phyloP scores from a whole-genome alignment of 2,888 invertebrate genomes.

The Macaria notata region DNA sequence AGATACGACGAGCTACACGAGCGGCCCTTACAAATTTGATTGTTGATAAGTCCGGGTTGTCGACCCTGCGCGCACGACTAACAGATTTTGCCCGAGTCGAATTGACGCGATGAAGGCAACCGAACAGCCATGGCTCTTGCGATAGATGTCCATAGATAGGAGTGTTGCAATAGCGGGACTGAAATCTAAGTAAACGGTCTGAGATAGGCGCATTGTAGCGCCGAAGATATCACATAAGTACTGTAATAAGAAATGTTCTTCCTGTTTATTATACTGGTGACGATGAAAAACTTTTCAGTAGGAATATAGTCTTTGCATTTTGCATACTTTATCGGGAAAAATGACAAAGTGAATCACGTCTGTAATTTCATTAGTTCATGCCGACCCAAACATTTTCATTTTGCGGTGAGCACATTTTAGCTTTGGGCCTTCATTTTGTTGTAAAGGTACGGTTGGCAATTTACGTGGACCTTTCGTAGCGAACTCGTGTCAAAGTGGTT shows the following conservation, averaged over 20 bases:
- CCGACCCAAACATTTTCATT: constrained; percentile 12
- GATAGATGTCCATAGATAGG: constrained; percentile 10
- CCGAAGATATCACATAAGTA: no score
- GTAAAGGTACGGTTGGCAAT: constrained; percentile 14
- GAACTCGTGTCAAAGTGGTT: constrained; percentile 18
- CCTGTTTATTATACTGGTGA: no score
- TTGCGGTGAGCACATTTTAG: constrained; percentile 11
- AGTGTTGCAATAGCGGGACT: constrained; percentile 18
- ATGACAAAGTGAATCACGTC: background rate
- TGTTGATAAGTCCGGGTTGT: constrained; percentile 74
- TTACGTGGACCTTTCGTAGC: constrained; percentile 14
- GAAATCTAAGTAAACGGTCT: no score
- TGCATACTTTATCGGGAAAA: no score
- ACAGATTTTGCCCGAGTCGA: constrained; percentile 56
- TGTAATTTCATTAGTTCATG: constrained; percentile 6
- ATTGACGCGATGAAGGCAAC: constrained; percentile 53
- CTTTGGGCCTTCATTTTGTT: constrained; percentile 12
- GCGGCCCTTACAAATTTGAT: constrained; percentile 65
- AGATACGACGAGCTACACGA: constrained; percentile 41
- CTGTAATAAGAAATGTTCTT: no score
- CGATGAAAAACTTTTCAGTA: no score
- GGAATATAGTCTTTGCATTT: no score
- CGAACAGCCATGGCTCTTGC: constrained; percentile 34
- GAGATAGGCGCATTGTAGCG: no score
- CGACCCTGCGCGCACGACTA: constrained; percentile 70